Conservation (phyloP, 2,113 vertebrate species). For the Falcunculus frontatus region DNA sequence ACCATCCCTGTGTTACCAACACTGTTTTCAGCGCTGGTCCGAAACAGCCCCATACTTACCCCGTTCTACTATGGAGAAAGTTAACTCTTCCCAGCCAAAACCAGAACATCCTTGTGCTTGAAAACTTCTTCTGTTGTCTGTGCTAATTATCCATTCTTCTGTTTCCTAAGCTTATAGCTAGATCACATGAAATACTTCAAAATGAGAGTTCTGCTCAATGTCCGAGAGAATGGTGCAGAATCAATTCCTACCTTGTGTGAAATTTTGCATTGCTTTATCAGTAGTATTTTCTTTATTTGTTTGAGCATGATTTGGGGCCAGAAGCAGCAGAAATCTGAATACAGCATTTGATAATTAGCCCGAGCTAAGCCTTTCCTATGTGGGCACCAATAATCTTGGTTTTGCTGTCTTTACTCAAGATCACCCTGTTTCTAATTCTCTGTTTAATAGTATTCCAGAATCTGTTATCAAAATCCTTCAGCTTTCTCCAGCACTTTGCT, state of each 20-base stretch:
- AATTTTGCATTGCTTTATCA: not conserved
- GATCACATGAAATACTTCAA: not conserved
- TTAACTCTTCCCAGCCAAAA: not conserved
- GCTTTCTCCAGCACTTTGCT: slow-evolving; percentile 13
- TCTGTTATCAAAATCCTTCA: slow-evolving; percentile 58
- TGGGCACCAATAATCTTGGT: slow-evolving; percentile 36
- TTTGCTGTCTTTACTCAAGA: slow-evolving; percentile 41
- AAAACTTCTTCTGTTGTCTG: not conserved
- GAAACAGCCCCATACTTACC: not conserved
- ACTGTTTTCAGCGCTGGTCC: not conserved
- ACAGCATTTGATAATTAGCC: slow-evolving; percentile 37
- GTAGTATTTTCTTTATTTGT: not conserved
- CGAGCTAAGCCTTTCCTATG: slow-evolving; percentile 33
- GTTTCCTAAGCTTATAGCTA: not conserved
- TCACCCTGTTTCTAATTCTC: slow-evolving; percentile 26
- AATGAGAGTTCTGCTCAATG: not conserved
- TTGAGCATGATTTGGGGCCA: not conserved
- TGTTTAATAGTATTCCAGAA: slow-evolving; percentile 64
- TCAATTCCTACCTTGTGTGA: not conserved
- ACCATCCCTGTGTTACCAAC: not conserved
- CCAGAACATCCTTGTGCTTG: not conserved
- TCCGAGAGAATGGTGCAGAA: not conserved
- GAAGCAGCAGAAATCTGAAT: not conserved
- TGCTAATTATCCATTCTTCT: not conserved
- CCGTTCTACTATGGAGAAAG: not conserved